phyloP scores from a whole-genome alignment of 2,888 invertebrate genomes.

The Ommatoiulus sabulosus region DNA sequence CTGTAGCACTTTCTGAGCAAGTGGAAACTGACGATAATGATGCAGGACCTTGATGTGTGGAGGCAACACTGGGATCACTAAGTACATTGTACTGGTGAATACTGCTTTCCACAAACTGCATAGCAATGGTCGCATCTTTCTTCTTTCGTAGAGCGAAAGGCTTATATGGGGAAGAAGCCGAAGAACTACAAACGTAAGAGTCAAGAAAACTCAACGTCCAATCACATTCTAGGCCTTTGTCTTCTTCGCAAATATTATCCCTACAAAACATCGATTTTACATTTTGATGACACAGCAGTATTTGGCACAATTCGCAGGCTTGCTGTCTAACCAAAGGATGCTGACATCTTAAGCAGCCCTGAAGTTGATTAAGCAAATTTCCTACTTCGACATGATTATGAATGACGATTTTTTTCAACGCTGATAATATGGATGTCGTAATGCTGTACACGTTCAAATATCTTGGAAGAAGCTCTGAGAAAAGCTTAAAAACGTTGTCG shows the following conservation, averaged over 20 bases:
- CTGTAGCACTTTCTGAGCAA: conserved; percentile 25
- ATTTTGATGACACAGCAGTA: neutral
- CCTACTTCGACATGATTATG: neutral
- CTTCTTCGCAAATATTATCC: neutral
- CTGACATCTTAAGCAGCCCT: neutral
- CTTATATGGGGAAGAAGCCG: conserved; percentile 31
- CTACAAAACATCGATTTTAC: neutral
- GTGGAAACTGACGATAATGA: conserved; percentile 45
- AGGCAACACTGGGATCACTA: neutral
- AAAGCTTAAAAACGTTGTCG: neutral
- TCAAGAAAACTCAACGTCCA: conserved; percentile 55
- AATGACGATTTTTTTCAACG: conserved; percentile 2
- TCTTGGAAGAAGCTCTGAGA: neutral
- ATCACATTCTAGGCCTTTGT: conserved; percentile 7
- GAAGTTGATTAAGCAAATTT: conserved; percentile 2
- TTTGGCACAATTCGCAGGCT: conserved; percentile 32
- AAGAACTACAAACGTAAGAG: neutral
- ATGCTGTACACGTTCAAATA: neutral
- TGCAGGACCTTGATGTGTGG: conserved; percentile 3
- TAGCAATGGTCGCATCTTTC: neutral
- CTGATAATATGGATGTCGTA: neutral
- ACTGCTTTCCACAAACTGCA: conserved; percentile 4
- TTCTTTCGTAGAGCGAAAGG: conserved; percentile 2
- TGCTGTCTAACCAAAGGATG: conserved; percentile 20
- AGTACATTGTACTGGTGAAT: conserved; percentile 38